Evolutionary conservation across 2,113 vertebrate genomes (phyloP).

Genomic region (Saccopteryx leptura): DNA sequence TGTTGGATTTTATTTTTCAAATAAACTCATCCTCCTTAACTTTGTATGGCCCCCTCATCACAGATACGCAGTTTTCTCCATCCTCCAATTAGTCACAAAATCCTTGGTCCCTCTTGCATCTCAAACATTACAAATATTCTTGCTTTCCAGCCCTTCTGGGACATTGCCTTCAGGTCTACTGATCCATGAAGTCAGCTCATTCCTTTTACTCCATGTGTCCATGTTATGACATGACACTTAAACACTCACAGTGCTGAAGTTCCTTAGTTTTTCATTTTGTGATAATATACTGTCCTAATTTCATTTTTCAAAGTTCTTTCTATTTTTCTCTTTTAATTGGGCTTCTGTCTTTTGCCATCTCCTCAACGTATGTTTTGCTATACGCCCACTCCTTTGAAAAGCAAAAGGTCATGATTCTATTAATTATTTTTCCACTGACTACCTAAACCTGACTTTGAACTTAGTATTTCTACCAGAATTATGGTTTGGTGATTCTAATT

Average conservation of each 20-base stretch:
- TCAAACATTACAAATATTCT: conserved; percentile 16
- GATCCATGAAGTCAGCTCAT: neutral
- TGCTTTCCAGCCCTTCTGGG: neutral
- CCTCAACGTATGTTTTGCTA: neutral
- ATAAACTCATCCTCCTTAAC: neutral
- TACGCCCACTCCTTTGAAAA: neutral
- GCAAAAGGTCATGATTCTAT: neutral
- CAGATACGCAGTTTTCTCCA: conserved; percentile 19
- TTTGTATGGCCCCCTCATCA: neutral
- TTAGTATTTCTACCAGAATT: conserved; percentile 36
- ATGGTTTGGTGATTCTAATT: neutral
- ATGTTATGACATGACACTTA: neutral
- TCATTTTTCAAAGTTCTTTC: neutral
- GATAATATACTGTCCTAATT: neutral
- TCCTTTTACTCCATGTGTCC: neutral
- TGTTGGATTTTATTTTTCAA: conserved; percentile 48
- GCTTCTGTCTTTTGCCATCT: neutral
- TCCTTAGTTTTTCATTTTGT: neutral
- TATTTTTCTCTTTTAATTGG: neutral
- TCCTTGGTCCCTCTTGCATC: conserved; percentile 3
- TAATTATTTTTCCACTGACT: conserved; percentile 30
- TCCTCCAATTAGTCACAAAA: neutral
- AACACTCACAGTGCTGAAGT: neutral
- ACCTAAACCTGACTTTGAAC: neutral
- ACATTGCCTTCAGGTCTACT: neutral